Conservation (phyloP, 2,888 invertebrate species). For the Dicroscelio sp. region DNA sequence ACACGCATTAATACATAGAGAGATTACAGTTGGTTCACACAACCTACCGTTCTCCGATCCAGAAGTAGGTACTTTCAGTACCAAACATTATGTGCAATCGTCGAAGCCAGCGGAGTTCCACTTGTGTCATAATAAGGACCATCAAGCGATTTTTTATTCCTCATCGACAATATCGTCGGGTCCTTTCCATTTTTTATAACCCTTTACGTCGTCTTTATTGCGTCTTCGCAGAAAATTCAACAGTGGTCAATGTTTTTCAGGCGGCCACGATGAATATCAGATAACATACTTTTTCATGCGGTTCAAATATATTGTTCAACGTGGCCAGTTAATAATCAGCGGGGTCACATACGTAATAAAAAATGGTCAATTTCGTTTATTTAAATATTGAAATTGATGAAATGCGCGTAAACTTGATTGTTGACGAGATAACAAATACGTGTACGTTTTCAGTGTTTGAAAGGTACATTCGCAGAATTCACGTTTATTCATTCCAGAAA, state of each 20-base stretch:
- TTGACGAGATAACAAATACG: too few relatives aligned
- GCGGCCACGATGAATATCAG: not conserved
- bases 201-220: slow-evolving; percentile 17
- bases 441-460: too few relatives aligned
- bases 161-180: slow-evolving; percentile 18
- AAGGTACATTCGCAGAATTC: too few relatives aligned
- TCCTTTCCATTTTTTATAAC: slow-evolving; percentile 43
- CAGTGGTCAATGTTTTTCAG: too few relatives aligned
- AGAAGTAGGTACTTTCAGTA: slow-evolving; percentile 80
- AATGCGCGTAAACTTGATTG: too few relatives aligned
- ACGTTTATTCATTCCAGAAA: too few relatives aligned
- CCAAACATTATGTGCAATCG: slow-evolving; percentile 77
- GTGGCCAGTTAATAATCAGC: too few relatives aligned
- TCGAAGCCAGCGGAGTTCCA: slow-evolving; percentile 59
- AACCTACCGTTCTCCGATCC: slow-evolving; percentile 84
- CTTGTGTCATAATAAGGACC: slow-evolving; percentile 69
- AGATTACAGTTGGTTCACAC: slow-evolving; percentile 78
- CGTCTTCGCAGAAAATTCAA: too few relatives aligned
- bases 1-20: slow-evolving; percentile 64
- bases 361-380: too few relatives aligned
- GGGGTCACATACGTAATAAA: too few relatives aligned
- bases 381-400: too few relatives aligned
- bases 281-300: not conserved
- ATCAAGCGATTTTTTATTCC: slow-evolving; percentile 65
- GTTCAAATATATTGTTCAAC: too few relatives aligned